Conservation (phyloP, 2,113 vertebrate species). For the Scomber japonicus region DNA sequence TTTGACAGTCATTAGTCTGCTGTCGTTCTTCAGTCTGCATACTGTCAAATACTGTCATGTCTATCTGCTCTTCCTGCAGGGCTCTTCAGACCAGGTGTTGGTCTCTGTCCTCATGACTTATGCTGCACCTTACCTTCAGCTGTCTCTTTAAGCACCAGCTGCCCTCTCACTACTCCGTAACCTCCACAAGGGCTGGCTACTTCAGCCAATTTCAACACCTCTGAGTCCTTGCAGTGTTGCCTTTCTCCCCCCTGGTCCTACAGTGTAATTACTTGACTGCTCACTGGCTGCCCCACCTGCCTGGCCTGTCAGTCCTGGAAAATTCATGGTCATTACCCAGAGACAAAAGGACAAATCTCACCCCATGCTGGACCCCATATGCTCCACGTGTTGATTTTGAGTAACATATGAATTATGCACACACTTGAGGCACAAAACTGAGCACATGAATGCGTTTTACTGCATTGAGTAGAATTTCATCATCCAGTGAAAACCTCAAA, state of each 20-base stretch:
- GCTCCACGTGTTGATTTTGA: conserved; percentile 46
- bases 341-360: conserved; percentile 74
- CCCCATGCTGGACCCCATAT: conserved; percentile 57
- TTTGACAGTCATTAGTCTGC: not conserved
- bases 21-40: too few relatives aligned
- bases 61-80: conserved; percentile 2
- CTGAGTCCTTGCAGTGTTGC: conserved; percentile 12
- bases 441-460: not conserved
- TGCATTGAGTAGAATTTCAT: conserved; percentile 3
- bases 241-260: conserved; percentile 23
- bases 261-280: conserved; percentile 75
- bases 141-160: conserved; percentile 23
- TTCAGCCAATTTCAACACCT: conserved; percentile 35
- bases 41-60: too few relatives aligned
- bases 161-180: conserved; percentile 32
- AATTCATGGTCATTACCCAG: conserved; percentile 73
- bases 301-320: conserved; percentile 74
- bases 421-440: too few relatives aligned
- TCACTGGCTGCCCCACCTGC: conserved; percentile 70
- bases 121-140: not conserved
- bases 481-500: not conserved
- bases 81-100: conserved; percentile 18
- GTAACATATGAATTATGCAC: not conserved
- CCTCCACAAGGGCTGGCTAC: conserved; percentile 10
- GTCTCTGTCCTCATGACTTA: not conserved